A percentile compares a stretch with the other conserved stretches of the same genome.
Conservation (phyloP, 2,888 invertebrate species). For the Eilema caniola region DNA sequence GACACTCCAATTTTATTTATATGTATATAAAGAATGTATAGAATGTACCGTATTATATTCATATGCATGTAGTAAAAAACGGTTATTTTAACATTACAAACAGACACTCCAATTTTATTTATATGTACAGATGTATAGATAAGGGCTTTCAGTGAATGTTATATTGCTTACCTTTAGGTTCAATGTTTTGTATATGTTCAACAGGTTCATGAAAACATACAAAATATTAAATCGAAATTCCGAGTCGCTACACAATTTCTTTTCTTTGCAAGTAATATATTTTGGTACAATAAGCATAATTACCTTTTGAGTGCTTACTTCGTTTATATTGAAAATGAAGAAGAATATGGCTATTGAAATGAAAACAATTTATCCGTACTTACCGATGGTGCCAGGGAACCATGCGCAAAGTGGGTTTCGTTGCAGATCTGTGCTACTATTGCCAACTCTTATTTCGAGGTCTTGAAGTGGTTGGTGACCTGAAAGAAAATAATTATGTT, state of each 20-base stretch:
- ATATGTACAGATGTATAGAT: too few species aligned
- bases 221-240: too few species aligned
- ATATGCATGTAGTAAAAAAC: too few species aligned
- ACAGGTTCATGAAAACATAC: neutral
- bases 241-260: neutral
- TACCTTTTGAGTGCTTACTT: too few species aligned
- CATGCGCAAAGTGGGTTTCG: slow-evolving; percentile 96
- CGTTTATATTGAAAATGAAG: too few species aligned
- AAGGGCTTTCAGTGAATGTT: neutral
- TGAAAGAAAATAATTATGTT: slow-evolving; percentile 51
- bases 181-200: neutral
- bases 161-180: neutral
- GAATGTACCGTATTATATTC: too few species aligned
- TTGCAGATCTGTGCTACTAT: slow-evolving; percentile 94
- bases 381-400: slow-evolving; percentile 96
- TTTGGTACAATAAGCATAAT: neutral
- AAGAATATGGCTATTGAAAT: too few species aligned
- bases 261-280: neutral
- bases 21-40: too few species aligned
- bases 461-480: slow-evolving; percentile 96
- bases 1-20: too few species aligned
- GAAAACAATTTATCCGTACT: too few species aligned
- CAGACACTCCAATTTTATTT: too few species aligned
- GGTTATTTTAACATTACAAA: too few species aligned
- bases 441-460: slow-evolving; percentile 96